Evolutionary conservation across 1,140 invertebrate genomes (phyloP).

Genomic region (Macrobrachium rosenbergii): DNA sequence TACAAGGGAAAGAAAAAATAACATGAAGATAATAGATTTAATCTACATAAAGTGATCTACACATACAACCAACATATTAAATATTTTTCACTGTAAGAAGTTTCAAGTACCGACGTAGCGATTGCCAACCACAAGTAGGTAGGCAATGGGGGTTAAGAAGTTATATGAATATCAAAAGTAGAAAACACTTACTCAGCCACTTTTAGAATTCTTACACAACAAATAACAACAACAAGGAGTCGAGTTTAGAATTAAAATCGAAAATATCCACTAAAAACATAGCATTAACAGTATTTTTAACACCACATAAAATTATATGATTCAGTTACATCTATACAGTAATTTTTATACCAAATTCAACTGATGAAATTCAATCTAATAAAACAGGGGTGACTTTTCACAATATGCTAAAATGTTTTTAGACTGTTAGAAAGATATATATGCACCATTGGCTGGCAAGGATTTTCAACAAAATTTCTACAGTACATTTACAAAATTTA

Average conservation of each 20-base stretch:
- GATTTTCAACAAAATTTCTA: too few species aligned
- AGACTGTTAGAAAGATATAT: too few species aligned
- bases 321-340: conserved; percentile 6
- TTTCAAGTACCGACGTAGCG: conserved; percentile 29
- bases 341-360: background rate
- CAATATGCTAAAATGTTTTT: too few species aligned
- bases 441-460: too few species aligned
- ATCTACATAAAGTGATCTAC: conserved; percentile 27
- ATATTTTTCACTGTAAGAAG: conserved; percentile 28
- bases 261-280: conserved; percentile 21
- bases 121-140: conserved; percentile 6
- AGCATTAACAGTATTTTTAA: conserved; percentile 17
- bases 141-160: conserved; percentile 20
- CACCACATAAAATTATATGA: conserved; percentile 13
- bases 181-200: conserved; percentile 29
- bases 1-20: too few species aligned
- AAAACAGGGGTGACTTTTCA: too few species aligned
- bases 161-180: conserved; percentile 26
- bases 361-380: too few species aligned
- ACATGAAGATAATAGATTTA: conserved; percentile 19
- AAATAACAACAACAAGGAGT: conserved; percentile 28
- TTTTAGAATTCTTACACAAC: conserved; percentile 26
- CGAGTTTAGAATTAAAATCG: conserved; percentile 7
- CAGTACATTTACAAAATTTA: too few species aligned
- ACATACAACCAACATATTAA: conserved; percentile 25